These are phyloP conservation scores for Thysanoteuthis rhombus DNA, from an alignment of 2,888 invertebrate species.

Conservation along the genomic window DNA sequence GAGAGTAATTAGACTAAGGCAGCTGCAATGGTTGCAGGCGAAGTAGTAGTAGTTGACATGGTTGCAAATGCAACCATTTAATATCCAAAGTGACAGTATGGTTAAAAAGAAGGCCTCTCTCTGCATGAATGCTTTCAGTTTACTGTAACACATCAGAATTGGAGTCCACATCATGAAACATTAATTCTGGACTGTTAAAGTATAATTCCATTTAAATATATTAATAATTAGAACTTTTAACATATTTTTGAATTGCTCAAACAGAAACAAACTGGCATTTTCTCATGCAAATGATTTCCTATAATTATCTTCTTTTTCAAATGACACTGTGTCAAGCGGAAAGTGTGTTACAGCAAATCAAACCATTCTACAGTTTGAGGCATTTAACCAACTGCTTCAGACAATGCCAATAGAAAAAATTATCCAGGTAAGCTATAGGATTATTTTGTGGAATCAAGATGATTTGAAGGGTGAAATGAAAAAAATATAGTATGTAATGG, in stretches of 20 bases:
- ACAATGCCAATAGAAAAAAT: background rate
- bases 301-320: background rate
- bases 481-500: background rate
- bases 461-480: background rate
- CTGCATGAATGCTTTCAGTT: background rate
- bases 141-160: background rate
- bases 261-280: no score
- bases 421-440: background rate
- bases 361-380: background rate
- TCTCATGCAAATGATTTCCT: background rate
- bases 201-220: background rate
- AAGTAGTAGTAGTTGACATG: background rate
- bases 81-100: background rate
- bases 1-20: conserved; percentile 1
- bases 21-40: background rate
- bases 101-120: no score
- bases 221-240: background rate
- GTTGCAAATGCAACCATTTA: background rate
- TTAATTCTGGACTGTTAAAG: background rate
- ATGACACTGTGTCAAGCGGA: background rate
- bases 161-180: background rate
- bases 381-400: background rate
- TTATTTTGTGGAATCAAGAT: background rate
- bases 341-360: background rate
- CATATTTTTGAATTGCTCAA: no score